Conservation (phyloP, 2,113 vertebrate species). For the Aleadryas rufinucha region DNA sequence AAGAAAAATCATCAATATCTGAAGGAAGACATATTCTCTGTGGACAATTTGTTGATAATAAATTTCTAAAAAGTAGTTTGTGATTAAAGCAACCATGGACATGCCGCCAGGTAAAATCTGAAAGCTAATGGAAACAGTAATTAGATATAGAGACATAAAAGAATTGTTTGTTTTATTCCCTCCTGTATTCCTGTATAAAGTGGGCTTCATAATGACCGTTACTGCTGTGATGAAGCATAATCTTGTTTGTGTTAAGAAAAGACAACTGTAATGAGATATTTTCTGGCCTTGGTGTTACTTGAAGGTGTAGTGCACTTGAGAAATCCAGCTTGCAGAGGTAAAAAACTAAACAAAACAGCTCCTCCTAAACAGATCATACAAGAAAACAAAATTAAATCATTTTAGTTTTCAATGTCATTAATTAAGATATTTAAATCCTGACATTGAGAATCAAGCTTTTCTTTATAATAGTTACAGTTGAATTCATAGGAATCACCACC, state of each 20-base stretch:
- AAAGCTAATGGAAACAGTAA: neutral
- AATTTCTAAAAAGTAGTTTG: neutral
- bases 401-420: neutral
- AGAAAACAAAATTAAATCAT: neutral
- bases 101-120: neutral
- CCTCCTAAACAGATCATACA: neutral
- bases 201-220: neutral
- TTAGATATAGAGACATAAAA: neutral
- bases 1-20: neutral
- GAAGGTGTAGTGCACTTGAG: neutral
- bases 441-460: neutral
- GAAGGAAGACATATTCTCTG: neutral
- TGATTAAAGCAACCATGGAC: neutral
- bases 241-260: neutral
- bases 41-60: neutral
- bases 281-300: neutral
- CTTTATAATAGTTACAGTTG: neutral
- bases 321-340: neutral
- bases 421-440: neutral
- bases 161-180: neutral
- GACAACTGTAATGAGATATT: accelerated
- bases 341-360: neutral
- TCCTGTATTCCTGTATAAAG: neutral
- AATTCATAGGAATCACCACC: neutral
- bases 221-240: neutral